phyloP scores from a whole-genome alignment of 1,140 invertebrate genomes.

The Cyphomyrmex costatus region DNA sequence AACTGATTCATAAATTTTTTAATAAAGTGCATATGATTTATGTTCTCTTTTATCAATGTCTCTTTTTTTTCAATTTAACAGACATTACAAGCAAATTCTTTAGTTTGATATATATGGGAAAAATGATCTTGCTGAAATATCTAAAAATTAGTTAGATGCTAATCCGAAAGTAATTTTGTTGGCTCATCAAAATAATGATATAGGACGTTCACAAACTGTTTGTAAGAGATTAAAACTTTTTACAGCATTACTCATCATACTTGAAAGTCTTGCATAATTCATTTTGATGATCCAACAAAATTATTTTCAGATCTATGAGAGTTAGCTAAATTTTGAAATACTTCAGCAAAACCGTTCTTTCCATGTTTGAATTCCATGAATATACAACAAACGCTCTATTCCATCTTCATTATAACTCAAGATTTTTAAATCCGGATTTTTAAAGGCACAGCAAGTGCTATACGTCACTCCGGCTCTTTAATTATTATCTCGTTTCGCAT shows the following conservation, averaged over 20 bases:
- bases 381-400: not conserved
- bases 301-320: too few species aligned
- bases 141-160: too few species aligned
- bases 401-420: not conserved
- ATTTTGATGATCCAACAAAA: too few species aligned
- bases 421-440: not conserved
- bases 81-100: slow-evolving; percentile 4
- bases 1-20: not conserved
- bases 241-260: too few species aligned
- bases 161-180: too few species aligned
- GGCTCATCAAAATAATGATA: too few species aligned
- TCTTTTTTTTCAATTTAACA: slow-evolving; percentile 1
- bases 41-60: not conserved
- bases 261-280: too few species aligned
- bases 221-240: too few species aligned
- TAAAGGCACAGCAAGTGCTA: not conserved
- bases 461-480: not conserved
- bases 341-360: too few species aligned
- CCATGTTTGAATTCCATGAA: not conserved
- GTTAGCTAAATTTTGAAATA: too few species aligned
- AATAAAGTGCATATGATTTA: not conserved
- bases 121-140: too few species aligned
- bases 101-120: not conserved
- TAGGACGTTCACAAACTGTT: too few species aligned
- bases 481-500: slow-evolving; percentile 41